Percentiles rank a stretch among this genome's conserved stretches.
phyloP scores from a whole-genome alignment of 2,797 vertebrate species.

The Enteromius paludinosus region DNA sequence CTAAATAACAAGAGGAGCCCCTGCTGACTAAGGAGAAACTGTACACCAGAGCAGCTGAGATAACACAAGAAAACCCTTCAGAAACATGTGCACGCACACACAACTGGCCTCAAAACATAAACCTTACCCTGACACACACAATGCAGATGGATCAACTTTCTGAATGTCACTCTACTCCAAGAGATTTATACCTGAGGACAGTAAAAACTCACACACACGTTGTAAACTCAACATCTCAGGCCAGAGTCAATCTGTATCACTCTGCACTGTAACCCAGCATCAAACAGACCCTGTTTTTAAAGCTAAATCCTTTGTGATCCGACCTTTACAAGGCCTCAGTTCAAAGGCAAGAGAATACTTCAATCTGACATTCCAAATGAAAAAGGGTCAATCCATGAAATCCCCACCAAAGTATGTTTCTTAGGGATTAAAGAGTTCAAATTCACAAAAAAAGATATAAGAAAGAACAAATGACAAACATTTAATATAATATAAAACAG shows the following conservation, averaged over 20 bases:
- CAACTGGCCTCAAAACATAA: constrained; percentile 25
- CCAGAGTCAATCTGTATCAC: constrained; percentile 22
- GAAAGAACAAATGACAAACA: neutral
- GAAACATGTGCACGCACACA: constrained; percentile 14
- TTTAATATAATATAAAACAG: neutral
- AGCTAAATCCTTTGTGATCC: constrained; percentile 41
- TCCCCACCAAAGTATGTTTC: constrained; percentile 27
- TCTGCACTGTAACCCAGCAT: constrained; percentile 30
- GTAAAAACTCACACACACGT: constrained; percentile 1
- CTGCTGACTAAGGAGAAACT: constrained; percentile 49
- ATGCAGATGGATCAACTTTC: constrained; percentile 32
- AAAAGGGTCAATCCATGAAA: constrained; percentile 35
- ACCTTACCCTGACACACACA: constrained; percentile 27
- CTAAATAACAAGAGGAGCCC: constrained; percentile 16
- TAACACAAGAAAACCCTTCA: constrained; percentile 32
- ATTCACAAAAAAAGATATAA: neutral
- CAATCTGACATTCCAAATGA: constrained; percentile 36
- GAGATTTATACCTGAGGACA: constrained; percentile 28
- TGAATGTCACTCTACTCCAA: neutral
- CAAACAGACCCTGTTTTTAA: constrained; percentile 40
- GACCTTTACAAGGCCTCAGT: constrained; percentile 40
- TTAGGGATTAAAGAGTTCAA: constrained; percentile 42
- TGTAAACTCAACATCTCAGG: constrained; percentile 25
- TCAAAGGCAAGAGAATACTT: constrained; percentile 40
- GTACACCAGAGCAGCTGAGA: constrained; percentile 53